A percentile compares a stretch with the other conserved stretches of the same genome.
Conservation (phyloP, 2,888 invertebrate species). For the Drosophila acutilabella region DNA sequence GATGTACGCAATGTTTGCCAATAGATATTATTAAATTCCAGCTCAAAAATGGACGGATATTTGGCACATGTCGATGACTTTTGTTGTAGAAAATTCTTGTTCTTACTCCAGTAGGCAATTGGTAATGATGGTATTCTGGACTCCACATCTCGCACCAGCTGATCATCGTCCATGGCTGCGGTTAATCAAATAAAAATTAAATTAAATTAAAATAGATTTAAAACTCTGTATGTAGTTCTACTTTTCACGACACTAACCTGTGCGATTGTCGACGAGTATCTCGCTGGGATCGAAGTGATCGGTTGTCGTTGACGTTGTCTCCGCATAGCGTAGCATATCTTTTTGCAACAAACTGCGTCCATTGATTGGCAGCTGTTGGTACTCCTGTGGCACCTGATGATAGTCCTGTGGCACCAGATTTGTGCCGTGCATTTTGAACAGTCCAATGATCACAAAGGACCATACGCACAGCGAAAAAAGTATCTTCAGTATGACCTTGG, state of each 20-base stretch:
- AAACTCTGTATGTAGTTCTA: not conserved
- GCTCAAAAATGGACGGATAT: slow-evolving; percentile 94
- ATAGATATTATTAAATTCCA: slow-evolving; percentile 96
- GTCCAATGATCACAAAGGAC: slow-evolving; percentile 85
- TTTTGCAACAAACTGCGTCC: slow-evolving; percentile 84
- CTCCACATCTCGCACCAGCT: slow-evolving; percentile 91
- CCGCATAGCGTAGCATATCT: slow-evolving; percentile 83
- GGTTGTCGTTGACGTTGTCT: slow-evolving; percentile 85
- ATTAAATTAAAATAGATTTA: too few species aligned
- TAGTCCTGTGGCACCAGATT: slow-evolving; percentile 84
- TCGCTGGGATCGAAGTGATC: slow-evolving; percentile 85
- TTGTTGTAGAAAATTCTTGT: slow-evolving; percentile 87
- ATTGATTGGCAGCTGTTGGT: slow-evolving; percentile 83
- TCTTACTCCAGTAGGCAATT: slow-evolving; percentile 93
- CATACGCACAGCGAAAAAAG: slow-evolving; percentile 85
- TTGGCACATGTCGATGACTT: slow-evolving; percentile 91
- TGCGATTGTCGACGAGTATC: slow-evolving; percentile 85
- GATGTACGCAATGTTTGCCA: slow-evolving; percentile 94
- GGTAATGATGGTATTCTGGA: slow-evolving; percentile 93
- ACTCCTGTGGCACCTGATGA: slow-evolving; percentile 82
- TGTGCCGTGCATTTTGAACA: slow-evolving; percentile 84
- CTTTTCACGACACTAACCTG: slow-evolving; percentile 73
- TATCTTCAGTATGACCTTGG: slow-evolving; percentile 84
- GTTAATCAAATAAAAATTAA: not conserved
- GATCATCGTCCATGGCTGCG: slow-evolving; percentile 88